Conservation (phyloP, 2,888 invertebrate genomes). For the Celastrina argiolus region DNA sequence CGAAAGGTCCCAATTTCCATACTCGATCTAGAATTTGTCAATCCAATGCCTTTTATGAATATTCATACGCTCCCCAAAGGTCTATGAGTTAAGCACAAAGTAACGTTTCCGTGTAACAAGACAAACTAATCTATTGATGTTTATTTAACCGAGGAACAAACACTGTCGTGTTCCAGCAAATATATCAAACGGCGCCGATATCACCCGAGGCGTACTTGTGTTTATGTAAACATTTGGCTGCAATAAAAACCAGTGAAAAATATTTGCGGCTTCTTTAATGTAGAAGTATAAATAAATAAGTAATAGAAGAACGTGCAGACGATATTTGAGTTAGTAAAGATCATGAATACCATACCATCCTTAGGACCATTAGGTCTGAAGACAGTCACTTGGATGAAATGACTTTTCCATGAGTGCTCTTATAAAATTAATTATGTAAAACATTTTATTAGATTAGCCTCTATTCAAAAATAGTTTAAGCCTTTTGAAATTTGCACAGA, state of each 20-base stretch:
- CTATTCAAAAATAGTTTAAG: no score
- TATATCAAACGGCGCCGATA: constrained; percentile 23
- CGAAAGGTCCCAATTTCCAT: neutral
- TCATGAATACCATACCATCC: neutral
- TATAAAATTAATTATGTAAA: no score
- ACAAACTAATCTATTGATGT: constrained; percentile 26
- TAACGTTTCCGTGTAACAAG: constrained; percentile 20
- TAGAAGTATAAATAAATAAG: neutral
- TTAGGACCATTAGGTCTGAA: neutral
- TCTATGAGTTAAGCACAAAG: constrained; percentile 20
- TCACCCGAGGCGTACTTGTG: neutral
- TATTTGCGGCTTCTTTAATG: neutral
- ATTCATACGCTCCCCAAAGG: constrained; percentile 2
- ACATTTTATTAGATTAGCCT: no score
- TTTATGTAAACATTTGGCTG: neutral
- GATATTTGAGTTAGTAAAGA: neutral
- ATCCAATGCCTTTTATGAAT: constrained; percentile 1
- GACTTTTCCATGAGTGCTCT: no score
- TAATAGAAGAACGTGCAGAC: neutral
- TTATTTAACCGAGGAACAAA: constrained; percentile 26
- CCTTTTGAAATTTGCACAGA: no score
- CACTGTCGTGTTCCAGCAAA: constrained; percentile 21
- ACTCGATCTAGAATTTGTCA: constrained; percentile 15
- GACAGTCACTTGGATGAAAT: no score
- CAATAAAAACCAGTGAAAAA: neutral